Evolutionary conservation across 1,140 invertebrate species (phyloP), one percentile per base, ranked within the genome.

Genomic region (Brachionus rubens): DNA sequence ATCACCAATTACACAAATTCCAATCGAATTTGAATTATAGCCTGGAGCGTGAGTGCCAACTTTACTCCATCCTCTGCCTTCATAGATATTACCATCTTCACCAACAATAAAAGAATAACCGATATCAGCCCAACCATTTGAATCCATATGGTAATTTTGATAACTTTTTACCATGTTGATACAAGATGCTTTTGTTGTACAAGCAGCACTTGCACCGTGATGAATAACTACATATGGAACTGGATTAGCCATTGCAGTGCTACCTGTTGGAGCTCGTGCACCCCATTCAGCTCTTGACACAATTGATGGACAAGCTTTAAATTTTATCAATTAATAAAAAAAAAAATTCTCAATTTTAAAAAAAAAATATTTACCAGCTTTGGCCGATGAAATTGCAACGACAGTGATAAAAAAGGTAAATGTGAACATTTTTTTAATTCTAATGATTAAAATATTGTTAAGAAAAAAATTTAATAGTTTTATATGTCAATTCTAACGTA

Each of bases 141-240:
- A 83, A 62, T 88, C 84, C 48, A 91, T 89, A 80, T 91, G 90
- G 79, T 88, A 91, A 14, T 83, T 87, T 82, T 92, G 91, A 21
- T 90, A 89, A 1, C 84, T 75, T 36, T 56, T 67, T 48, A 78
- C 77, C 47, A 79, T 65, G 6, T 47, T 67, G 0, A 54, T 76
- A 41, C 81, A 82, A 2, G 56, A 47, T 2, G 67, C 50, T 21
- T 77, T 48, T 16, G 77, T 78, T 16, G 21, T 72, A 72, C 80
- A 82, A 9, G 65, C 70, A 12, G 24, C 47, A 41, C 76, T 78
- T 0, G 77, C 79, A 14, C 81, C 81, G 62, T 84, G 83, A 76
- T 84, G 83, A 30, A 84, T 81, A 75, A 92, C 89, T 1, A 91
- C 90, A 77, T 88, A 90, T 1, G 88, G 87, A 1, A 91, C 88